phyloP scores from a whole-genome alignment of 1,140 invertebrate genomes.

The Drosophila obscura region DNA sequence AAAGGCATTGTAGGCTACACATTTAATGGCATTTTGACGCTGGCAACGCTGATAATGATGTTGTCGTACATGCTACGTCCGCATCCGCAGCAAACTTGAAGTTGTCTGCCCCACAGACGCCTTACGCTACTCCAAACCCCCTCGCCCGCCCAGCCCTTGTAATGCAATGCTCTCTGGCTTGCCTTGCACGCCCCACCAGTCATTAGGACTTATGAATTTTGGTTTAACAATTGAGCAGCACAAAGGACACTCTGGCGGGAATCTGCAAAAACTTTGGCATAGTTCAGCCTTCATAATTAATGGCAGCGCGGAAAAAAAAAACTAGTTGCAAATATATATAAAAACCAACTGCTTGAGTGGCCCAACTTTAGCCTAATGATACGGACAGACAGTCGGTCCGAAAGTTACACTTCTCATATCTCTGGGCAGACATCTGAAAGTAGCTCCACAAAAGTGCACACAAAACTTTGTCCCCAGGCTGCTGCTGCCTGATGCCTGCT shows the following conservation, averaged over 20 bases:
- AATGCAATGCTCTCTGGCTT: too few species aligned
- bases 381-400: constrained; percentile 38
- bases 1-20: constrained; percentile 76
- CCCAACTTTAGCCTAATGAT: constrained; percentile 50
- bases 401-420: constrained; percentile 54
- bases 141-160: neutral
- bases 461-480: constrained; percentile 40
- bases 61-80: constrained; percentile 61
- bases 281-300: constrained; percentile 58
- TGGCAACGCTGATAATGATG: constrained; percentile 78
- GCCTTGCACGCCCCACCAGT: constrained; percentile 2
- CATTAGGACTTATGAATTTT: constrained; percentile 54
- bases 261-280: constrained; percentile 44
- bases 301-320: constrained; percentile 20
- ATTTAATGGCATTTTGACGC: constrained; percentile 80
- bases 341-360: constrained; percentile 48
- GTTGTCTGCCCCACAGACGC: constrained; percentile 38
- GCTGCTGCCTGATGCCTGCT: too few species aligned
- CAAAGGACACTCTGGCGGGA: neutral
- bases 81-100: constrained; percentile 63
- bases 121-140: constrained; percentile 2
- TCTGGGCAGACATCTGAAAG: constrained; percentile 41
- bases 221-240: constrained; percentile 50
- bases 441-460: constrained; percentile 25
- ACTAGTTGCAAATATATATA: constrained; percentile 24